phyloP scores from a whole-genome alignment of 2,888 invertebrate species.

The Chouioia cunea region DNA sequence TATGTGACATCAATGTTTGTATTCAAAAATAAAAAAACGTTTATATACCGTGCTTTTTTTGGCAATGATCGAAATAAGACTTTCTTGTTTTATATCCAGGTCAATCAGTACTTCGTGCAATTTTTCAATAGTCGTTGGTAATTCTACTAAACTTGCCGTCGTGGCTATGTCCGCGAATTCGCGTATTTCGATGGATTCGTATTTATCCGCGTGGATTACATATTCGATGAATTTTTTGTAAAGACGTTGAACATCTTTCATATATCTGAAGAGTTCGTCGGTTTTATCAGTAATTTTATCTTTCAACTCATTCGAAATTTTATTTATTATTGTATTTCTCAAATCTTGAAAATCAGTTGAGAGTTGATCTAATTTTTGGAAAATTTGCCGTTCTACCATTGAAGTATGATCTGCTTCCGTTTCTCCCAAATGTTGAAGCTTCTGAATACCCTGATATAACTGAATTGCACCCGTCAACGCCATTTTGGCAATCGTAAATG shows the following conservation, averaged over 20 bases:
- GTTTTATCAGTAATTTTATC: not conserved
- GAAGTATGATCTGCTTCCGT: no score
- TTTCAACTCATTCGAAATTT: not conserved
- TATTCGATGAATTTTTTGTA: slow-evolving; percentile 17
- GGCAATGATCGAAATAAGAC: not conserved
- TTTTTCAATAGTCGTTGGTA: slow-evolving; percentile 1
- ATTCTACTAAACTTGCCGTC: slow-evolving; percentile 2
- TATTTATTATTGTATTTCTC: not conserved
- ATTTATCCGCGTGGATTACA: slow-evolving; percentile 2
- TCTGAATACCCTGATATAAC: not conserved
- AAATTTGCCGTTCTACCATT: not conserved
- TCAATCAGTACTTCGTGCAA: slow-evolving; percentile 2
- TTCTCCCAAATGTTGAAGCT: not conserved
- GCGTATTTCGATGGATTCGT: not conserved
- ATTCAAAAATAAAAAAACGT: no score
- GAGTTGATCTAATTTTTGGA: not conserved
- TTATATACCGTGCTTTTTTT: not conserved
- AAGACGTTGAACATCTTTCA: slow-evolving; percentile 13
- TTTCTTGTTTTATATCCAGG: not conserved
- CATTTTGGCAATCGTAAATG: not conserved
- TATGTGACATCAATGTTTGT: no score
- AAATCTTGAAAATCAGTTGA: slow-evolving; percentile 9
- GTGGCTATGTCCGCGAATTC: slow-evolving; percentile 7
- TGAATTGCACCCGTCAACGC: not conserved
- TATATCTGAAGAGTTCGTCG: slow-evolving; percentile 5